A percentile compares a stretch with the other conserved stretches of the same genome.
Conservation (phyloP, 2,888 invertebrate species). For the Drosophila diplacantha region DNA sequence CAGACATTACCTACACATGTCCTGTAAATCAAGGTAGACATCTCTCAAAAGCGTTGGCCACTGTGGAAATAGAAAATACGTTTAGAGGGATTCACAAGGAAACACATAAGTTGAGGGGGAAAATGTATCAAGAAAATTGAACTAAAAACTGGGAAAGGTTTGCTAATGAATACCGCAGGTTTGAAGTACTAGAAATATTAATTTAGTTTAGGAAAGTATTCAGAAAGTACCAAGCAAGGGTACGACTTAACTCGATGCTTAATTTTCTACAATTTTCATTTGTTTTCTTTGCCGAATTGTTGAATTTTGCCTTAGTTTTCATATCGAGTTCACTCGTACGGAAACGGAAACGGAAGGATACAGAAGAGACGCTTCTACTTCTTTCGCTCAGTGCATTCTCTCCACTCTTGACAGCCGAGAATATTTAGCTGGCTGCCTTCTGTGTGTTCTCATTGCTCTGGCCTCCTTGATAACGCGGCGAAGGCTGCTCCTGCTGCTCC, state of each 20-base stretch:
- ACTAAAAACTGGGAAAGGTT: background rate
- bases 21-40: background rate
- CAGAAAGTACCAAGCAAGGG: background rate
- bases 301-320: background rate
- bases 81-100: background rate
- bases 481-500: conserved; percentile 4
- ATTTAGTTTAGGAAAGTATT: background rate
- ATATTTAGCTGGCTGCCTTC: conserved; percentile 8
- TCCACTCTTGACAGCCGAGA: conserved; percentile 1
- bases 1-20: conserved; percentile 2
- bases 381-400: conserved; percentile 8
- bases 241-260: background rate
- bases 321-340: background rate
- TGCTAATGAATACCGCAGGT: background rate
- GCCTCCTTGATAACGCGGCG: background rate
- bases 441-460: too few species aligned
- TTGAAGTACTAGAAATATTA: background rate
- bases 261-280: background rate
- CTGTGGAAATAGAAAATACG: conserved; percentile 3
- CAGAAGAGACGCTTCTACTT: background rate
- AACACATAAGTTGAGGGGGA: background rate
- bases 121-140: background rate
- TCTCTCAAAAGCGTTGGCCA: background rate
- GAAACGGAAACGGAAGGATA: too few species aligned
- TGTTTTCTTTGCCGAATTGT: background rate